Base-by-base conservation (phyloP, 1,140 invertebrate genomes). In the Sitobion miscanthi region DNA sequence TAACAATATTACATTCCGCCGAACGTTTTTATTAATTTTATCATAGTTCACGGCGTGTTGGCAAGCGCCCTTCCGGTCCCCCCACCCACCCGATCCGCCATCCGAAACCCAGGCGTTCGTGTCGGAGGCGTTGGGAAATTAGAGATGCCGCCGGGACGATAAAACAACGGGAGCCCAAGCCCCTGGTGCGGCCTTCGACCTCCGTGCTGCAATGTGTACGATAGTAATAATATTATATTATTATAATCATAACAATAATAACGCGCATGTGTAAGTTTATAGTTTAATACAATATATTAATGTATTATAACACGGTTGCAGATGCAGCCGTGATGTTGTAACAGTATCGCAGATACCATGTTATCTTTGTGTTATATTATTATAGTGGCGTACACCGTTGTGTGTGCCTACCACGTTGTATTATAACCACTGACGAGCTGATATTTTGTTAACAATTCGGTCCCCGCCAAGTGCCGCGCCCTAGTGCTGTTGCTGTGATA, bases 1-100 rank as follows among this genome's bases (percentile, higher is more conserved):
- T 49, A 49, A 52, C 9, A 49, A 14, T 49, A 14, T 49, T 52
- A 69, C 17, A 17, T 77, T 77, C 30, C n/a, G 14, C 11, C 9
- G 62, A 69, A 77, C 62, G 62, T 77, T 77, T 77, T n/a, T n/a
- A 77, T 77, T 77, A n/a, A n/a, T 77, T 77, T 77, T n/a, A 77
- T n/a, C 62, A 77, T 77, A 77, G n/a, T n/a, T 77, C 62, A 77
- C n/a, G 62, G 62, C 3, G 45, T 62, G 57, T 62, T 62, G 9
- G 57, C 11, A 7, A 77, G n/a, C 14, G n/a, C 62, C 62, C 4
- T 77, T 77, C 4, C 30, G 11, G 30, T 3, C 25, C 2, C 30
- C 25, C 57, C 20, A 0, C 6, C 21, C 54, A 6, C 21, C 49
- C 1, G 14, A 17, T 2, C 57, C n/a, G 0, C 30, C n/a, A 69